Percentiles rank a stretch among this genome's conserved stretches.
Evolutionary conservation across 92 coral and sea anemone species (phyloP).

Genomic region (Porites rus): DNA sequence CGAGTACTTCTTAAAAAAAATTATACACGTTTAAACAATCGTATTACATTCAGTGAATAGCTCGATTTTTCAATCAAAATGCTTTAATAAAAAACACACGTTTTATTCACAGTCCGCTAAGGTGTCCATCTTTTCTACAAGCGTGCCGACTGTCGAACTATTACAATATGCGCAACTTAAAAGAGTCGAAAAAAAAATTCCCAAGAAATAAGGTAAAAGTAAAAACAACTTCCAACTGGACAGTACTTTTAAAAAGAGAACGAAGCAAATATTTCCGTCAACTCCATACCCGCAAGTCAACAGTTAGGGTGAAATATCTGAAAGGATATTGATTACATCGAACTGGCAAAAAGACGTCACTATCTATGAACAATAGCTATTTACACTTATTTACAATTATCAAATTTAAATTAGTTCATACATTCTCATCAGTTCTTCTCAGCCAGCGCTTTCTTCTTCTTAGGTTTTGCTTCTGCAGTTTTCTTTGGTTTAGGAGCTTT

Average conservation of each 20-base stretch:
- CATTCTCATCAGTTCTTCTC: conserved; percentile 1
- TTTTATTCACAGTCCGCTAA: not conserved
- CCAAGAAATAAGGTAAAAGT: not conserved
- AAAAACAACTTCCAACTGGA: not conserved
- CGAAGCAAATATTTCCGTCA: not conserved
- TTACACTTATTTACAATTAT: conserved; percentile 22
- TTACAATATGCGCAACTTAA: not conserved
- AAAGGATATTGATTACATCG: not conserved
- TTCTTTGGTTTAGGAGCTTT: conserved; percentile 71
- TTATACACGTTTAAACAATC: no score
- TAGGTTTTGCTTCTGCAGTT: conserved; percentile 73
- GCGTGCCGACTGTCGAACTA: not conserved
- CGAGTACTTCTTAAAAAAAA: no score
- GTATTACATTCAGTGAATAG: no score
- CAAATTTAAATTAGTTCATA: not conserved
- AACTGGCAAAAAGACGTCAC: not conserved
- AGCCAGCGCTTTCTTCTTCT: conserved; percentile 49
- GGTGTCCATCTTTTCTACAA: not conserved
- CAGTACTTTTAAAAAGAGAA: not conserved
- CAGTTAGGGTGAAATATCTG: not conserved
- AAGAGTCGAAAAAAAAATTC: not conserved
- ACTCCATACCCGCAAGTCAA: not conserved
- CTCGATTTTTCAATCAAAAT: no score
- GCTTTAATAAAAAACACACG: not conserved
- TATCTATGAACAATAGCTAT: not conserved